Evolutionary conservation across 2,797 vertebrate species (phyloP).

Genomic region (Rhadinocentrus ornatus): DNA sequence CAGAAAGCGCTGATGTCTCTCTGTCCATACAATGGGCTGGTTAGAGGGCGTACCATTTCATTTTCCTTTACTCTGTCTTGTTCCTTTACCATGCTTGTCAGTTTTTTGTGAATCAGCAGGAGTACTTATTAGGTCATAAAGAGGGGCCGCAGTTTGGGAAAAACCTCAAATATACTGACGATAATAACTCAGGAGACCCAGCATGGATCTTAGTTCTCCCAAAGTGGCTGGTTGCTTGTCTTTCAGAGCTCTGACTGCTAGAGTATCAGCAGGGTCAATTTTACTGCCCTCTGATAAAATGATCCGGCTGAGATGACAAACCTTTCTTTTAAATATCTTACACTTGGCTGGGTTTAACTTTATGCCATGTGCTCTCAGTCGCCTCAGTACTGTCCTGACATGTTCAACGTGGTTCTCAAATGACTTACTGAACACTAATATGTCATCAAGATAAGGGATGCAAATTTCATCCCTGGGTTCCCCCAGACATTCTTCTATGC

Average conservation of each 20-base stretch:
- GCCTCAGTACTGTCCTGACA: background rate
- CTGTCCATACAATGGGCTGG: background rate
- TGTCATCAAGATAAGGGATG: constrained; percentile 5
- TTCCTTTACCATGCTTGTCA: background rate
- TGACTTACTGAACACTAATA: background rate
- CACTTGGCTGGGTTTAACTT: constrained; percentile 9
- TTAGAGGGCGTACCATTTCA: background rate
- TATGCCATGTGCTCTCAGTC: background rate
- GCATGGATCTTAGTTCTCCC: background rate
- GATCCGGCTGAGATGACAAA: background rate
- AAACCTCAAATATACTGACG: background rate
- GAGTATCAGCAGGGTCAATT: constrained; percentile 5
- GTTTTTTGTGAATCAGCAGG: background rate
- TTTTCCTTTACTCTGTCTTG: background rate
- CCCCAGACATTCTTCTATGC: background rate
- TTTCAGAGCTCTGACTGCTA: background rate
- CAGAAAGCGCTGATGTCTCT: background rate
- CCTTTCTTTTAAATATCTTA: background rate
- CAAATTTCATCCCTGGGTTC: constrained; percentile 6
- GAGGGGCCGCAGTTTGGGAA: background rate
- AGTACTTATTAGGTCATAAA: background rate
- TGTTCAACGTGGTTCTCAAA: background rate
- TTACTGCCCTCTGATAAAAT: constrained; percentile 11
- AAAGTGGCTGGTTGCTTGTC: background rate
- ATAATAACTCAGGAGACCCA: constrained; percentile 5